Percentiles rank a stretch among this genome's conserved stretches.
Conservation (phyloP, 2,888 invertebrate species). For the Operophtera brumata region DNA sequence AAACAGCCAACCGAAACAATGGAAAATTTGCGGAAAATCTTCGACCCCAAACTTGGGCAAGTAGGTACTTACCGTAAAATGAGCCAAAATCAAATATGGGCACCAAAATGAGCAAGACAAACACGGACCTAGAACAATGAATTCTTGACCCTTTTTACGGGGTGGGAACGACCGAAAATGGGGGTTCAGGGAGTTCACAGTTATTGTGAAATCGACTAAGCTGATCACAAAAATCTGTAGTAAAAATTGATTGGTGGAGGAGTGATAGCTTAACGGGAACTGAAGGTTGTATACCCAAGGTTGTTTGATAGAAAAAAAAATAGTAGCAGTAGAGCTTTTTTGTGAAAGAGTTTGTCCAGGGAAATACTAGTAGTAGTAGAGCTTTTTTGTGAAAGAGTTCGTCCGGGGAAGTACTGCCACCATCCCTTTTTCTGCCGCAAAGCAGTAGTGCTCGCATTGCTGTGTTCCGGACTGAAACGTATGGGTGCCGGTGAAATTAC, state of each 20-base stretch:
- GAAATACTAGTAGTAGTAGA: no score
- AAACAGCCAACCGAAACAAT: slow-evolving; percentile 33
- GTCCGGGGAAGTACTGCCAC: no score
- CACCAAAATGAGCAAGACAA: slow-evolving; percentile 67
- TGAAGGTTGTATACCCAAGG: no score
- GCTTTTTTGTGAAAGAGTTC: no score
- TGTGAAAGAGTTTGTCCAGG: no score
- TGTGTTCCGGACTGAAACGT: no score
- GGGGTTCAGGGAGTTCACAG: slow-evolving; percentile 6
- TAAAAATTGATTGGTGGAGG: slow-evolving; percentile 8
- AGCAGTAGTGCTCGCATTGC: no score
- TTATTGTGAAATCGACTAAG: slow-evolving; percentile 7
- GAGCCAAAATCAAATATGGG: slow-evolving; percentile 70
- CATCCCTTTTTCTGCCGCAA: no score
- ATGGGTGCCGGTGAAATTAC: no score
- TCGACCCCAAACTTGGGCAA: slow-evolving; percentile 43
- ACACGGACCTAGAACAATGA: slow-evolving; percentile 64
- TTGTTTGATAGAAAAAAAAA: no score
- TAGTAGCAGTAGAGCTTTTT: no score
- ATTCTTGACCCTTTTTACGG: slow-evolving; percentile 52
- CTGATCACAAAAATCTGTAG: background rate
- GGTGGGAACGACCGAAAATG: slow-evolving; percentile 7
- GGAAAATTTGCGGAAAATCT: slow-evolving; percentile 56
- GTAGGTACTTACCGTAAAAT: slow-evolving; percentile 43
- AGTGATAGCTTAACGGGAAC: no score